These are phyloP conservation scores for Pardalotus punctatus DNA, from an alignment of 2,113 vertebrate genomes.

Conservation along the genomic window DNA sequence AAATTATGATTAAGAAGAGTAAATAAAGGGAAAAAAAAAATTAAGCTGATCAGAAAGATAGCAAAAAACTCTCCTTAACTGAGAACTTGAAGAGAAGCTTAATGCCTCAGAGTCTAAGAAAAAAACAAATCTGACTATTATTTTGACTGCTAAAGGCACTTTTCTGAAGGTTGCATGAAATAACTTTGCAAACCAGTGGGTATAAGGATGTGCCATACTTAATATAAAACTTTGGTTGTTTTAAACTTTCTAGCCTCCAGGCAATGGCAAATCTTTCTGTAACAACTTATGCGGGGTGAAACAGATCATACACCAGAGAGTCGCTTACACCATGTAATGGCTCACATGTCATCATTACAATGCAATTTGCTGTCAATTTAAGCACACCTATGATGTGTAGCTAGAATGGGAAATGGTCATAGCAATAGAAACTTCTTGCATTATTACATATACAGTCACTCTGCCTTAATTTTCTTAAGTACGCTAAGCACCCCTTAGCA, in stretches of 20 bases:
- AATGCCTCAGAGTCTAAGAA: not conserved
- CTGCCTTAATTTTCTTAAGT: conserved; percentile 5
- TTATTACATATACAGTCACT: not conserved
- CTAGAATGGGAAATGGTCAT: not conserved
- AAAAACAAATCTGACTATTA: not conserved
- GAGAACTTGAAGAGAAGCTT: not conserved
- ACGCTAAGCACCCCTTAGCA: not conserved
- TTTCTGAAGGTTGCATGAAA: not conserved
- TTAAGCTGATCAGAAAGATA: not conserved
- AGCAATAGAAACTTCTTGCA: not conserved
- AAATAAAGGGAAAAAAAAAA: not conserved
- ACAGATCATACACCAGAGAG: not conserved
- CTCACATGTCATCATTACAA: not conserved
- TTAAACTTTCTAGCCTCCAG: conserved; percentile 3
- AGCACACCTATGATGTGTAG: not conserved
- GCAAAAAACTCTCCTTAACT: not conserved
- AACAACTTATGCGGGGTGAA: not conserved
- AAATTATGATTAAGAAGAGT: not conserved
- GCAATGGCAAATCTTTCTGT: not conserved
- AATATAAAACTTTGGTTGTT: conserved; percentile 1
- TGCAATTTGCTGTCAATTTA: not conserved
- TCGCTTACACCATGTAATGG: not conserved
- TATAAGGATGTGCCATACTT: not conserved
- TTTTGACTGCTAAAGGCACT: not conserved
- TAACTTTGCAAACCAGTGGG: not conserved